Percentiles rank a stretch among this genome's conserved stretches.
Evolutionary conservation across 2,888 invertebrate genomes (phyloP).

Genomic region (Andricus curvator): DNA sequence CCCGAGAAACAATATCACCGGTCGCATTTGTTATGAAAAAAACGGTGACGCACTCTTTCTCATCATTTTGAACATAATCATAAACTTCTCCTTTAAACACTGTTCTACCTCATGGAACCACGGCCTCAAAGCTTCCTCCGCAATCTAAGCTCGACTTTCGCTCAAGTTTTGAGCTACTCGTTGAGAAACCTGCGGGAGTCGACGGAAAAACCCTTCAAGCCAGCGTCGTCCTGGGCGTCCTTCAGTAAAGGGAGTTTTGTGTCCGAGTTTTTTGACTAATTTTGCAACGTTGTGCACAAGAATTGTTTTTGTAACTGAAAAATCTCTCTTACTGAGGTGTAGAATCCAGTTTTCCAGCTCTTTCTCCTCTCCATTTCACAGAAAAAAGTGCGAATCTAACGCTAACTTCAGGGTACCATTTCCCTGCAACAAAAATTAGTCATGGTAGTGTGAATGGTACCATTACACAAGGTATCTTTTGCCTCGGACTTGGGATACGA

Average conservation of each 20-base stretch:
- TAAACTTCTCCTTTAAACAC: constrained; percentile 42
- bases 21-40: constrained; percentile 56
- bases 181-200: neutral
- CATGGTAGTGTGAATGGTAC: too few species aligned
- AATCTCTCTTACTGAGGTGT: constrained; percentile 61
- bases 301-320: constrained; percentile 67
- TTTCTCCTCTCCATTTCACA: constrained; percentile 53
- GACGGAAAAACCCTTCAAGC: constrained; percentile 55
- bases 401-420: too few species aligned
- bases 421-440: too few species aligned
- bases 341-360: constrained; percentile 60
- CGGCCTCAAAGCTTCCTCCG: neutral
- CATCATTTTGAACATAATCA: constrained; percentile 45
- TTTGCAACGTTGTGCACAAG: constrained; percentile 64
- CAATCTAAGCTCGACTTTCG: constrained; percentile 23
- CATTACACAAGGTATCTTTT: too few species aligned
- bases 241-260: constrained; percentile 62
- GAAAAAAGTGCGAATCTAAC: too few species aligned
- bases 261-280: constrained; percentile 50
- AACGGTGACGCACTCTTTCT: constrained; percentile 46
- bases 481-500: too few species aligned
- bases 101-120: constrained; percentile 29
- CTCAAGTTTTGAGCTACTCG: constrained; percentile 7
- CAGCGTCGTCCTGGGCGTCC: constrained; percentile 70
- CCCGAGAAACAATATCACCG: constrained; percentile 60